Evolutionary conservation across 2,113 vertebrate genomes (phyloP).

Genomic region (Lates calcarifer): DNA sequence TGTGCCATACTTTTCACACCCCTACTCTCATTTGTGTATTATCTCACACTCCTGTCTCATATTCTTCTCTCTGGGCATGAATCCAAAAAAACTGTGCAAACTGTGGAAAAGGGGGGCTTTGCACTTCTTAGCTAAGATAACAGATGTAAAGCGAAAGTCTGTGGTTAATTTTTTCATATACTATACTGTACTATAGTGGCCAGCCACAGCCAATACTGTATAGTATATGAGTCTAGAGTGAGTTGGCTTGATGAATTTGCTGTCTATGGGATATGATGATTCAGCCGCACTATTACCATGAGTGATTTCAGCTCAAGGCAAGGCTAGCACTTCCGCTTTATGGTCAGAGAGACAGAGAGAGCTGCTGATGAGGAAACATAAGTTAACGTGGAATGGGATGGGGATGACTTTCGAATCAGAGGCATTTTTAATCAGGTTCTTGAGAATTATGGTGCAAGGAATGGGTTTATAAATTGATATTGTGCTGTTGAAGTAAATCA

Average conservation of each 20-base stretch:
- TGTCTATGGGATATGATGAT: constrained; percentile 81
- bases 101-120: background rate
- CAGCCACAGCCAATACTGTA: constrained; percentile 41
- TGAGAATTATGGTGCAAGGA: constrained; percentile 27
- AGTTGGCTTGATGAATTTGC: constrained; percentile 76
- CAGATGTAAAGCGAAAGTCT: constrained; percentile 51
- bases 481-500: constrained; percentile 43
- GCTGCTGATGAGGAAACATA: constrained; percentile 75
- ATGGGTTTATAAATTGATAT: constrained; percentile 46
- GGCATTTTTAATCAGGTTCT: constrained; percentile 69
- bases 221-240: constrained; percentile 57
- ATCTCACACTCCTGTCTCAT: constrained; percentile 12
- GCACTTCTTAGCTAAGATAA: constrained; percentile 36
- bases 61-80: constrained; percentile 25
- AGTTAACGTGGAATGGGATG: constrained; percentile 59
- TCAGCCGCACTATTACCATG: constrained; percentile 78
- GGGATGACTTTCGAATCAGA: constrained; percentile 64
- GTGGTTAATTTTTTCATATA: constrained; percentile 45
- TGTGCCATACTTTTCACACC: constrained; percentile 1
- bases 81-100: constrained; percentile 45
- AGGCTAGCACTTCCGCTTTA: constrained; percentile 69
- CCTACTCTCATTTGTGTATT: constrained; percentile 20
- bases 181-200: constrained; percentile 4
- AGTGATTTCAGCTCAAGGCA: constrained; percentile 75
- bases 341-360: constrained; percentile 66